Evolutionary conservation across 2,888 invertebrate species (phyloP).

Genomic region (Erynnis tages): DNA sequence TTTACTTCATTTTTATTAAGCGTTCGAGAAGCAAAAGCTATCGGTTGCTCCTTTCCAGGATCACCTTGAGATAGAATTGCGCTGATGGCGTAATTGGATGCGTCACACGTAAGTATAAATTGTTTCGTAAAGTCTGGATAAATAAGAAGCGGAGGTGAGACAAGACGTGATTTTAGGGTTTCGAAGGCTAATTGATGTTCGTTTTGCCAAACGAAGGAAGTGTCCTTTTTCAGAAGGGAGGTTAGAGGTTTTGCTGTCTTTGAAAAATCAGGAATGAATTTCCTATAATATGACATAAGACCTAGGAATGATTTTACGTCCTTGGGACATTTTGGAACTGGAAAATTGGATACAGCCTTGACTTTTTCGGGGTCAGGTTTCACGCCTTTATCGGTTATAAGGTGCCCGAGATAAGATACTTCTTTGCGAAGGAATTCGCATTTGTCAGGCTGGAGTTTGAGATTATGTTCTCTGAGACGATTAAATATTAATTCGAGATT

Average conservation of each 20-base stretch:
- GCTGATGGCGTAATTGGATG: neutral
- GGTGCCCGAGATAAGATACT: no score
- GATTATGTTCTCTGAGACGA: no score
- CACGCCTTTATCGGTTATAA: no score
- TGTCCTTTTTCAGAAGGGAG: neutral
- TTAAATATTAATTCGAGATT: no score
- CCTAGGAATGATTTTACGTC: slow-evolving; percentile 41
- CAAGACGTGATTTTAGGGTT: neutral
- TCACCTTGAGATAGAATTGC: neutral
- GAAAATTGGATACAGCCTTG: slow-evolving; percentile 30
- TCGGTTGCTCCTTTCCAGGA: slow-evolving; percentile 19
- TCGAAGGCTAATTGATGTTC: neutral
- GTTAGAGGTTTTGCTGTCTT: slow-evolving; percentile 26
- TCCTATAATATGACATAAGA: slow-evolving; percentile 46
- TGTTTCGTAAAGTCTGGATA: neutral
- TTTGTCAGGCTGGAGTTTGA: no score
- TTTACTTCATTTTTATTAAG: neutral
- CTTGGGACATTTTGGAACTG: slow-evolving; percentile 28
- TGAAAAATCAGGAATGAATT: slow-evolving; percentile 47
- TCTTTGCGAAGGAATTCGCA: no score
- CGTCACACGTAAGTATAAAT: neutral
- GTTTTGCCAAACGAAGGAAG: neutral
- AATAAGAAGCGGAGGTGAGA: neutral
- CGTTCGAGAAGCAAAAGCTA: neutral
- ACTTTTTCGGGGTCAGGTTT: slow-evolving; percentile 35